A percentile compares a stretch with the other conserved stretches of the same genome.
phyloP scores from a whole-genome alignment of 2,113 vertebrate species.

The Chamaea fasciata region DNA sequence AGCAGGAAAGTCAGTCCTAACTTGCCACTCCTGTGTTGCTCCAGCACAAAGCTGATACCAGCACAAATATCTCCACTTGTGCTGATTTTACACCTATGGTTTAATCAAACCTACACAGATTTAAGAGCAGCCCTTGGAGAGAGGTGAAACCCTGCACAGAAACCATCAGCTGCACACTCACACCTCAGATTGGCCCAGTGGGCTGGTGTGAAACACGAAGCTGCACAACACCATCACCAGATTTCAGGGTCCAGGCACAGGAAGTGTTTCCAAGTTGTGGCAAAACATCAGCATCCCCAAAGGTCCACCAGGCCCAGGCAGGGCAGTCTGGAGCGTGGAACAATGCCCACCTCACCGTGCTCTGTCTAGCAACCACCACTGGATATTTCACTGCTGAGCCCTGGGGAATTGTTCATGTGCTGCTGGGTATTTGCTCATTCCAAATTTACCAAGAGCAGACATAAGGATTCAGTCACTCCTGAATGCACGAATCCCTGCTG shows the following conservation, averaged over 20 bases:
- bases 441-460: not conserved
- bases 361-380: not conserved
- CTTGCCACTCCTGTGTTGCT: not conserved
- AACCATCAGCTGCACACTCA: not conserved
- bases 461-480: not conserved
- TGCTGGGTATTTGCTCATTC: not conserved
- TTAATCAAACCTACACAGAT: not conserved
- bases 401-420: not conserved
- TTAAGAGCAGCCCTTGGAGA: not conserved
- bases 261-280: not conserved
- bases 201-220: not conserved
- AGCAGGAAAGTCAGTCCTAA: not conserved
- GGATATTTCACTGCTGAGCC: not conserved
- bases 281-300: not conserved
- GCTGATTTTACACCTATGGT: not conserved
- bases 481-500: not conserved
- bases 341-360: not conserved
- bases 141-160: not conserved
- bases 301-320: fast-evolving
- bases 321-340: not conserved
- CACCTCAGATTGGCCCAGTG: not conserved
- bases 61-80: not conserved
- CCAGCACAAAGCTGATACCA: not conserved
- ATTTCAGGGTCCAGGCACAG: not conserved
- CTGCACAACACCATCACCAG: not conserved